phyloP scores from a whole-genome alignment of 2,797 vertebrate genomes.

The Spinus pinus region DNA sequence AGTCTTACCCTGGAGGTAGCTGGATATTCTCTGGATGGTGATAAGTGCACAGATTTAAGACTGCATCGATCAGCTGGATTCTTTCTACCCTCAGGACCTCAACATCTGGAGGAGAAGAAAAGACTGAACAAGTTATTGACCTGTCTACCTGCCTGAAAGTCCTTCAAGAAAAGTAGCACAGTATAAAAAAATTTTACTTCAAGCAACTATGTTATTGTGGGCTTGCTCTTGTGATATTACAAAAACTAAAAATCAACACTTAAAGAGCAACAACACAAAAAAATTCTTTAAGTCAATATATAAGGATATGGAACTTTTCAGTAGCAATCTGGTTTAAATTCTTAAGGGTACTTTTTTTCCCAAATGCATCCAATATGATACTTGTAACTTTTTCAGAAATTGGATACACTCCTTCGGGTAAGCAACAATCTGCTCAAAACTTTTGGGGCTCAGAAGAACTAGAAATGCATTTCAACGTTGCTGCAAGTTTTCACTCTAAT shows the following conservation, averaged over 20 bases:
- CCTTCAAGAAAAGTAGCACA: not conserved
- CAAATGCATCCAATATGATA: not conserved
- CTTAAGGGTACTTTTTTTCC: not conserved
- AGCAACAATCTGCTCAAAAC: not conserved
- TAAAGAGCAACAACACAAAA: not conserved
- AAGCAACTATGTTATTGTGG: slow-evolving; percentile 37
- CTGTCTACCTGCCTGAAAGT: not conserved
- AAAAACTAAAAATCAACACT: not conserved
- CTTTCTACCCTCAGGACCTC: slow-evolving; percentile 94
- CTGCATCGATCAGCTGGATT: slow-evolving; percentile 94
- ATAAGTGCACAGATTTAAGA: slow-evolving; percentile 96
- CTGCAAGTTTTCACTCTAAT: not conserved
- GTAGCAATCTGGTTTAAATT: not conserved
- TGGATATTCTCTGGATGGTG: slow-evolving; percentile 99
- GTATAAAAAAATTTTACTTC: not conserved
- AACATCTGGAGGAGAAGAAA: slow-evolving; percentile 79
- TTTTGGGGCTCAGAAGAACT: not conserved
- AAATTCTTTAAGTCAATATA: not conserved
- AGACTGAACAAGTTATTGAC: slow-evolving; percentile 13
- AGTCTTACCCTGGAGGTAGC: slow-evolving; percentile 90
- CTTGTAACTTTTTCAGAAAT: not conserved
- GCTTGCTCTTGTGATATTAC: not conserved
- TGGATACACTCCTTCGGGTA: not conserved
- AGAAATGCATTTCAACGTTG: not conserved
- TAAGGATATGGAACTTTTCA: not conserved